Evolutionary conservation across 1,140 invertebrate species (phyloP), one percentile per base, ranked within the genome.

Genomic region (Ceratina calcarata): DNA sequence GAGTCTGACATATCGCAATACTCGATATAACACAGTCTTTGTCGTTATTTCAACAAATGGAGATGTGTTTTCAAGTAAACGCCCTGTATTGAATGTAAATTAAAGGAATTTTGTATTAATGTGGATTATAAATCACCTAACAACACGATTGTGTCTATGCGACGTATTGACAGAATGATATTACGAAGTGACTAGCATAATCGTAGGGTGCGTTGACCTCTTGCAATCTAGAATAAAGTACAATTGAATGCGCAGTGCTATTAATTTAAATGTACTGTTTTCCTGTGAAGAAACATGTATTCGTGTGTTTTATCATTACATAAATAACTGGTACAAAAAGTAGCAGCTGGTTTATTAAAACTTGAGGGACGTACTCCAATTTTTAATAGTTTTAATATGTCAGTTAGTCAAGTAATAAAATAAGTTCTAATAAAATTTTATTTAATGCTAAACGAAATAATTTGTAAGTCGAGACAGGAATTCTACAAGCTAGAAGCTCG

Each of bases 1-100:
- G 57, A 8, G 53, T 67, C 37, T 13, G 60, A 64, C 27, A 51
- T 67, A n/a, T 66, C 53, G 61, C 60, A 15, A 65, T 71, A 45
- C 12, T 3, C 37, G 27, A 57, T 10, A 45, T 22, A 45, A 13
- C 20, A 45, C 3, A 45, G 2, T 2, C 51, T 53, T 16, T 16
- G 22, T 20, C 57, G n/a, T 20, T 20, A 22, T 4, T 20, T 66
- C 12, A 16, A 22, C 37, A 45, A 45, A 45, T 10, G 0, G 3
- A 45, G 37, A 45, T 1, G 37, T 10, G 37, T 7, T 45, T 10
- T 32, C 2, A 32, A 32, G 27, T 32, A 10, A 45, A 45, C 3
- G 37, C 7, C 37, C 7, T n/a, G n/a, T 45, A 45, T 45, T 45
- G 37, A 45, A 45, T 45, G 15, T 22, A 12, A 22, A 20, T 16